Percentiles rank a stretch among this genome's conserved stretches.
These are phyloP conservation scores for Pangasius krempfi DNA, from an alignment of 2,797 vertebrate species.

Conservation along the genomic window DNA sequence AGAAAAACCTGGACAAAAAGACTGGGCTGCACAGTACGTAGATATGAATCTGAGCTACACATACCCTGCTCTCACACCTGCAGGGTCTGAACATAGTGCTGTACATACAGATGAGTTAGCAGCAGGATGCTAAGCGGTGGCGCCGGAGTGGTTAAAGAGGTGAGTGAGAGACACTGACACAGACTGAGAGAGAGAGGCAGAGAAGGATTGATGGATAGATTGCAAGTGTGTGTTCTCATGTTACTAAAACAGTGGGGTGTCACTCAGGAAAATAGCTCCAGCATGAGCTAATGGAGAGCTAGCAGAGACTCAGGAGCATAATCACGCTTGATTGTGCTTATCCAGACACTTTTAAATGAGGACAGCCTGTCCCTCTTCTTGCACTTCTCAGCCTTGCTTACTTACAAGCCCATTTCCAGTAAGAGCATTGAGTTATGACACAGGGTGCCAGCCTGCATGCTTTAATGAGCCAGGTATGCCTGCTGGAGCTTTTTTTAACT, in stretches of 20 bases:
- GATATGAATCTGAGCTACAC: not conserved
- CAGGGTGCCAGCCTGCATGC: constrained; percentile 1
- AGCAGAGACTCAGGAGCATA: constrained; percentile 3
- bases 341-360: constrained; percentile 41
- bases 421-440: constrained; percentile 23
- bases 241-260: constrained; percentile 41
- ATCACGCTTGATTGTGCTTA: constrained; percentile 33
- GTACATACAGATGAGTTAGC: not conserved
- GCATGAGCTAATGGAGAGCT: constrained; percentile 32
- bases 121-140: constrained; percentile 20
- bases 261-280: constrained; percentile 32
- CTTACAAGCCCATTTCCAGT: constrained; percentile 32
- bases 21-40: not conserved
- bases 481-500: constrained; percentile 26
- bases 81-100: not conserved
- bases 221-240: constrained; percentile 27
- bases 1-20: not conserved
- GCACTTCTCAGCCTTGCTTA: constrained; percentile 13
- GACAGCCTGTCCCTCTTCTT: not conserved
- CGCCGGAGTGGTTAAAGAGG: not conserved
- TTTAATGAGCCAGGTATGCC: constrained; percentile 33
- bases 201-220: constrained; percentile 19
- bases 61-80: not conserved
- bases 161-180: not conserved
- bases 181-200: not conserved